These are phyloP conservation scores for Jaculus jaculus DNA, from an alignment of 2,113 vertebrate genomes.

Conservation along the genomic window DNA sequence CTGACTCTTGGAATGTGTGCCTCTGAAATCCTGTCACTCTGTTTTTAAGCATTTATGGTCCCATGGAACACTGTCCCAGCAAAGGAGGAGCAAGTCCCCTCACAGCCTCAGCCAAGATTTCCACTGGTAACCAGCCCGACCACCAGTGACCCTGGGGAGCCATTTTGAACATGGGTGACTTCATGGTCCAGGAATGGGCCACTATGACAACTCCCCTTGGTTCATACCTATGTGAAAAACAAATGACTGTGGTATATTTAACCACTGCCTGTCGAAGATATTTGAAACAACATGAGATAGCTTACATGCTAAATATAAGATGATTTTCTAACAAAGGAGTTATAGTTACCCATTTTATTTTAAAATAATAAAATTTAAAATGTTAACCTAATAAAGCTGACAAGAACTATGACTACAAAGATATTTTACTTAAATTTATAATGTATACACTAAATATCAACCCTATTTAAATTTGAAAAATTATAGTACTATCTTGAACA, in stretches of 20 bases:
- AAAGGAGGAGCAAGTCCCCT: background rate
- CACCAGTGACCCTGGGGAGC: background rate
- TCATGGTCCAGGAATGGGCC: no score
- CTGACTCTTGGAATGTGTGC: background rate
- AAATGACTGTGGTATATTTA: background rate
- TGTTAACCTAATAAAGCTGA: background rate
- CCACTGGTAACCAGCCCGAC: background rate
- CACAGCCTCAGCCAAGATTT: background rate
- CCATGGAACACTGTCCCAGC: background rate
- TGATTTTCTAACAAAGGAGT: background rate
- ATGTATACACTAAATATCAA: background rate
- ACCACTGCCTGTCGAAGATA: background rate
- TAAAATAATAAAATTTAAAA: background rate
- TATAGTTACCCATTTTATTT: background rate
- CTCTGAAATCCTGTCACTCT: background rate
- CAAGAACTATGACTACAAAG: background rate
- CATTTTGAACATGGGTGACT: background rate
- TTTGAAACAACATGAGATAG: background rate
- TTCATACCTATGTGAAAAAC: background rate
- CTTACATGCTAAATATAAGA: background rate
- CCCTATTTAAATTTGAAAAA: background rate
- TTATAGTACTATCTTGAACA: background rate
- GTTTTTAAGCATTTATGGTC: background rate
- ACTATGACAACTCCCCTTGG: background rate
- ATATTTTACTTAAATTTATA: background rate